Percentiles rank a stretch among this genome's conserved stretches.
These are phyloP conservation scores for Halictus quadricinctus DNA, from an alignment of 2,888 invertebrate genomes.

Conservation along the genomic window DNA sequence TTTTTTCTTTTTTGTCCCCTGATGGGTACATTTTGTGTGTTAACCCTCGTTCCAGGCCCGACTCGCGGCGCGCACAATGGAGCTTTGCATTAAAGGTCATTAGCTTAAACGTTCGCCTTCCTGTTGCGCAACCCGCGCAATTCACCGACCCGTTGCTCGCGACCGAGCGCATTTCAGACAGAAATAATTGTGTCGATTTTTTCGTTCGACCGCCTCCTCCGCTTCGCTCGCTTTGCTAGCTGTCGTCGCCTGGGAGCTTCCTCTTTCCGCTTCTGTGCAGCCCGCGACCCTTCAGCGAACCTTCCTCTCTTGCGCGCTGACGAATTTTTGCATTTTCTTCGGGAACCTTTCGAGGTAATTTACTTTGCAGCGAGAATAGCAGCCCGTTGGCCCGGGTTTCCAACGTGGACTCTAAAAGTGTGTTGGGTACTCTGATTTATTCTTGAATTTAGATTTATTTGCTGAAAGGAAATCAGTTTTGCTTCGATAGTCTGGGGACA, in stretches of 20 bases:
- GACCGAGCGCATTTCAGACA: conserved; percentile 41
- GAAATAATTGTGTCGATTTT: conserved; percentile 62
- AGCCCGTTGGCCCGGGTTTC: no score
- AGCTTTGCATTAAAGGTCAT: conserved; percentile 74
- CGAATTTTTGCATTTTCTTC: background rate
- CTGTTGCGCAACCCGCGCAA: conserved; percentile 72
- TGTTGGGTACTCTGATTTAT: no score
- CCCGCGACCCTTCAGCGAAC: background rate
- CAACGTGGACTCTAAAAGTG: no score
- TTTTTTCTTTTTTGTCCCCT: conserved; percentile 54
- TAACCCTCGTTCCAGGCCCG: conserved; percentile 61
- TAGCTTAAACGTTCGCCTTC: conserved; percentile 74
- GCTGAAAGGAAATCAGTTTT: no score
- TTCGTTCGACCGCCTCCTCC: conserved; percentile 27
- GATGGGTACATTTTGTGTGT: conserved; percentile 65
- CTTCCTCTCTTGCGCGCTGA: background rate
- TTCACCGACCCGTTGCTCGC: conserved; percentile 63
- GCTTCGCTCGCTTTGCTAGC: background rate
- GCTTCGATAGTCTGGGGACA: no score
- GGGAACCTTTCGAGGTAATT: background rate
- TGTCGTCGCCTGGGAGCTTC: background rate
- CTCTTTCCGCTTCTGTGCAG: background rate
- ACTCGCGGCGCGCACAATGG: conserved; percentile 68
- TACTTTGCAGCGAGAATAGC: background rate
- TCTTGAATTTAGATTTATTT: no score